Conservation (phyloP, 2,797 vertebrate species). For the Botia almorhae region DNA sequence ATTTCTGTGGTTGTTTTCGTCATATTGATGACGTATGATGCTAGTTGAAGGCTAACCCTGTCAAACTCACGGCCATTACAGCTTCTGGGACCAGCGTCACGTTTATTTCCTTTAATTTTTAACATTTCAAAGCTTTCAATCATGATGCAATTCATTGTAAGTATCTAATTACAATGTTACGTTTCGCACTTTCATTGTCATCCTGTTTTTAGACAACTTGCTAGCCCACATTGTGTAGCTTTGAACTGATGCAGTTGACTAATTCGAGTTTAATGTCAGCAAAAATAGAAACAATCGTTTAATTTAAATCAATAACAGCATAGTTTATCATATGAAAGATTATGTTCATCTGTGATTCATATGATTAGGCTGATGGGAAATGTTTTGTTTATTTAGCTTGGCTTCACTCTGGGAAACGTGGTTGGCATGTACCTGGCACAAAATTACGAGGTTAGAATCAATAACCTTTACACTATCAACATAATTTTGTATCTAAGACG, state of each 20-base stretch:
- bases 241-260: neutral
- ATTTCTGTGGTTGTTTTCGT: neutral
- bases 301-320: neutral
- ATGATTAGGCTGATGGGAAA: neutral
- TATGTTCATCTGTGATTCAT: neutral
- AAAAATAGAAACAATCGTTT: neutral
- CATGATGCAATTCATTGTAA: conserved; percentile 81
- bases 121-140: conserved; percentile 28
- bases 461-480: neutral
- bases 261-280: neutral
- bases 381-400: conserved; percentile 79
- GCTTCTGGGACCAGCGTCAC: neutral
- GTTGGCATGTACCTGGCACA: conserved; percentile 98
- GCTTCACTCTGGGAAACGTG: conserved; percentile 94
- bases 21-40: neutral
- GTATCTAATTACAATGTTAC: conserved; percentile 32
- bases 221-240: neutral
- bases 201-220: neutral
- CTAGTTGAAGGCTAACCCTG: conserved; percentile 15
- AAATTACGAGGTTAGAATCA: conserved; percentile 89
- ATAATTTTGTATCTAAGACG: neutral
- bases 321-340: neutral
- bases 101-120: neutral
- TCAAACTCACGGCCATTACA: neutral
- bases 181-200: neutral